Evolutionary conservation across 2,888 invertebrate genomes (phyloP), one percentile per base, ranked within the genome.

Genomic region (Idaea dimidiata): DNA sequence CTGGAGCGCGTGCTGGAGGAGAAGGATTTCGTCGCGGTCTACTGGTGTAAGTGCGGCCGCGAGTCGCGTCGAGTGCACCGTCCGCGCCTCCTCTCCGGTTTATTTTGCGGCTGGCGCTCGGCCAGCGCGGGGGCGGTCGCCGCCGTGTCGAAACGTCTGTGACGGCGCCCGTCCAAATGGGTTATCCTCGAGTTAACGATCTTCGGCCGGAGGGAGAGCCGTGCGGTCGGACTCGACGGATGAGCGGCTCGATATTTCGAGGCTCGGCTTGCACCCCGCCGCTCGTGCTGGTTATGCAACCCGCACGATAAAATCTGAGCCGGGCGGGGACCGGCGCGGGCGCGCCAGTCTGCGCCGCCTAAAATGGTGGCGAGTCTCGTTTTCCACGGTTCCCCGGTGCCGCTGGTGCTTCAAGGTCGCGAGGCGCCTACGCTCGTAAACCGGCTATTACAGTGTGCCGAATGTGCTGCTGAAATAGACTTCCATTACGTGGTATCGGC

Each of bases 11-110:
- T 97, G 81, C 95, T 98, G 88, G 95, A 95, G 90, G 97, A 97
- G 80, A 97, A 97, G 95, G 97, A 97, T 93, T 97, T 96, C 94
- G 97, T 98, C 89, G 97, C 97, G 88, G 97, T 97, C 93, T 97
- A 96, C 93, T 98, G 97, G 97, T 98, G 97, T 98, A 96, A 97
- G 97, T 97, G 93, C 69, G 62, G 43, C 10, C 69, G 74, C 71
- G 65, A 70, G 72, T 71, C 73, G 76, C 10, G 43, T 43, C 43
- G 8, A 43, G 43, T 43, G 54, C 54, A 54, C 70, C 73, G 75
- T 73, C 79, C 78, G 79, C 78, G 77, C 78, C 74, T 80, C 79
- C 79, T 75, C 82, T 78, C 73, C 79, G 75, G 75, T 72, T 79
- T 76, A 80, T 79, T 81, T 84, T 79, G 80, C 79, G 80, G 73